Percentiles rank a stretch among this genome's conserved stretches.
Conservation (phyloP, 2,797 vertebrate genomes). For the Telmatherina bonti region DNA sequence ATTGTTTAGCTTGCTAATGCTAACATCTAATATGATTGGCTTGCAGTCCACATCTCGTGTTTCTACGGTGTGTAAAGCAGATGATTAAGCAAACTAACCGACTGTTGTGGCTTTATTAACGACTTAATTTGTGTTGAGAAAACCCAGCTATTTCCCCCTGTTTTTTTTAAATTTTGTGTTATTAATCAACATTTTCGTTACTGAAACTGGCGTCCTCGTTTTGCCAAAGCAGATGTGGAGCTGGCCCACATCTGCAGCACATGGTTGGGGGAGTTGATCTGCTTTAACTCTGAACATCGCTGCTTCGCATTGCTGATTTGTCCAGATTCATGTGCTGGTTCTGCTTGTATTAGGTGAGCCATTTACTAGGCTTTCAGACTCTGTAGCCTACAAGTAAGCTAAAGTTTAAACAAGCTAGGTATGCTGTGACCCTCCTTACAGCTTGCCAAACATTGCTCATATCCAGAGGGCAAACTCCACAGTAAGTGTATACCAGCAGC, state of each 20-base stretch:
- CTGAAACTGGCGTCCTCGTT: conserved; percentile 6
- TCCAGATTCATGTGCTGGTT: background rate
- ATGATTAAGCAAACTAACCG: background rate
- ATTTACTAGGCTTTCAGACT: conserved; percentile 19
- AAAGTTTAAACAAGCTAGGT: conserved; percentile 56
- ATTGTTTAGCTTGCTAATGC: conserved; percentile 63
- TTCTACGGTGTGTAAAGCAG: background rate
- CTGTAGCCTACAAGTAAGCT: conserved; percentile 28
- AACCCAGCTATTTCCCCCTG: background rate
- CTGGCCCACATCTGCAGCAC: conserved; percentile 48
- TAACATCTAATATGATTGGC: conserved; percentile 47
- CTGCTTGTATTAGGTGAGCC: conserved; percentile 1
- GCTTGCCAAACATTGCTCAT: conserved; percentile 53
- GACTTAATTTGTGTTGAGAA: background rate
- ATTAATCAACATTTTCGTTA: background rate
- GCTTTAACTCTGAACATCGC: background rate
- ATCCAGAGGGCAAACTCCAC: conserved; percentile 69
- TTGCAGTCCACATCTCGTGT: conserved; percentile 25
- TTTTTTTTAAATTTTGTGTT: background rate
- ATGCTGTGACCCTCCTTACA: conserved; percentile 32
- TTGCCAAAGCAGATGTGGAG: conserved; percentile 28
- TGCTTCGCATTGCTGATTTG: background rate
- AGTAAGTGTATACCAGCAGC: conserved; percentile 24
- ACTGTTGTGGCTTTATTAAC: background rate
- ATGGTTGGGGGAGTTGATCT: conserved; percentile 27